Evolutionary conservation across 2,113 vertebrate genomes (phyloP).

Genomic region (Nycticorax nycticorax): DNA sequence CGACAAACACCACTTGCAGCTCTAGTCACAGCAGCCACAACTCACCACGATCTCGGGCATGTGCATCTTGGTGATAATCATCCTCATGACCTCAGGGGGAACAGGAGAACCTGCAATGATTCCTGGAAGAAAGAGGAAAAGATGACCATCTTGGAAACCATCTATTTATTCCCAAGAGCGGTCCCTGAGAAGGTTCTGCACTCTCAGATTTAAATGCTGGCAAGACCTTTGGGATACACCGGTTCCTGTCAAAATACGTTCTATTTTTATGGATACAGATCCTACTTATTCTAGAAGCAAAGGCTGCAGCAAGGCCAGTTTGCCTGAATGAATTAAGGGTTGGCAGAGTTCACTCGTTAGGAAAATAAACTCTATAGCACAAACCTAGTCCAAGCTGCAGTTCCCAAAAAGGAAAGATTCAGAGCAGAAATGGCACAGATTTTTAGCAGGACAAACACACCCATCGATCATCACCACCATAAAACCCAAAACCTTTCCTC

Average conservation of each 20-base stretch:
- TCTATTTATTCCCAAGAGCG: neutral
- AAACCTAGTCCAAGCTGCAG: neutral
- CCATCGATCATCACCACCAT: rapidly evolving
- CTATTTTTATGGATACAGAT: neutral
- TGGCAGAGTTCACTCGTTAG: neutral
- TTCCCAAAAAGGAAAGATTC: neutral
- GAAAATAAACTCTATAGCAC: neutral
- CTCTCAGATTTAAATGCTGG: neutral
- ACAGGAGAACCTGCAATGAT: slow-evolving; percentile 84
- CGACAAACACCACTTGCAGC: neutral
- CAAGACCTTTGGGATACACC: neutral
- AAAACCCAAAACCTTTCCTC: neutral
- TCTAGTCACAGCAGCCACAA: neutral
- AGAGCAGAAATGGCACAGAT: neutral
- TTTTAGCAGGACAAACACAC: neutral
- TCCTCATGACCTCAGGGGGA: slow-evolving; percentile 82
- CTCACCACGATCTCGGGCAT: slow-evolving; percentile 83
- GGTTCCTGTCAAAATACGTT: neutral
- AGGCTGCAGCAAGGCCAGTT: neutral
- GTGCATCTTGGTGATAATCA: slow-evolving; percentile 73
- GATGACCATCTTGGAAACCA: neutral
- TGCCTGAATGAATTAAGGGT: neutral
- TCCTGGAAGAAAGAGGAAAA: slow-evolving; percentile 72
- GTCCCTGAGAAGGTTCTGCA: neutral
- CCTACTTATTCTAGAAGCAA: neutral